Evolutionary conservation across 2,797 vertebrate genomes (phyloP).

Genomic region (Poeciliopsis turneri): DNA sequence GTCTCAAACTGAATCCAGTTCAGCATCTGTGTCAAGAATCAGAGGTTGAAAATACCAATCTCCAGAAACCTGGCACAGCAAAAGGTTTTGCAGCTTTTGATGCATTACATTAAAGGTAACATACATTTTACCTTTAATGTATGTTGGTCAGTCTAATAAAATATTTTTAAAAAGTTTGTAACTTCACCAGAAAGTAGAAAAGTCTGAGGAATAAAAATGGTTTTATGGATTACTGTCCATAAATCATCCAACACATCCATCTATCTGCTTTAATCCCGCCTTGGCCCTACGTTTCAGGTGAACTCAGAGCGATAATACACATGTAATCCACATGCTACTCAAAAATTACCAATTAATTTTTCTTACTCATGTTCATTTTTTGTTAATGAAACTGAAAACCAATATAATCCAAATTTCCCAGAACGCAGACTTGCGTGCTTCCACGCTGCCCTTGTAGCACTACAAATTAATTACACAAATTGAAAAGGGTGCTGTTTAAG

Average conservation of each 20-base stretch:
- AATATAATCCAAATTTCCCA: constrained; percentile 50
- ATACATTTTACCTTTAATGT: neutral
- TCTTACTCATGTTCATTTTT: constrained; percentile 52
- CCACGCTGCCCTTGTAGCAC: constrained; percentile 43
- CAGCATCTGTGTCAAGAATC: neutral
- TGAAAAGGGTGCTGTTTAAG: constrained; percentile 59
- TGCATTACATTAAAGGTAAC: no score
- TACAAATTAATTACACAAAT: constrained; percentile 66
- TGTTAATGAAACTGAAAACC: constrained; percentile 60
- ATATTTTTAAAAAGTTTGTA: neutral
- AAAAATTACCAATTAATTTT: constrained; percentile 60
- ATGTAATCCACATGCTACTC: constrained; percentile 6
- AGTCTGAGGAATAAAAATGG: neutral
- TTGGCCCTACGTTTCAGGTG: constrained; percentile 40
- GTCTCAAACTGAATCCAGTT: neutral
- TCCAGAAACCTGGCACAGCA: neutral
- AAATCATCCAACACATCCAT: neutral
- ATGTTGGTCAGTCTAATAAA: neutral
- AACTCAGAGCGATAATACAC: constrained; percentile 25
- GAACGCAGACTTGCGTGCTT: constrained; percentile 31
- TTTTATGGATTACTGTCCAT: neutral
- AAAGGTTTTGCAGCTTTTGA: neutral
- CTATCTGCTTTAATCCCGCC: constrained; percentile 17
- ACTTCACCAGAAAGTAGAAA: neutral
- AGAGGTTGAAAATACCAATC: neutral